These are phyloP conservation scores for Micronisus gabar DNA, from an alignment of 2,113 vertebrate genomes.

Conservation along the genomic window DNA sequence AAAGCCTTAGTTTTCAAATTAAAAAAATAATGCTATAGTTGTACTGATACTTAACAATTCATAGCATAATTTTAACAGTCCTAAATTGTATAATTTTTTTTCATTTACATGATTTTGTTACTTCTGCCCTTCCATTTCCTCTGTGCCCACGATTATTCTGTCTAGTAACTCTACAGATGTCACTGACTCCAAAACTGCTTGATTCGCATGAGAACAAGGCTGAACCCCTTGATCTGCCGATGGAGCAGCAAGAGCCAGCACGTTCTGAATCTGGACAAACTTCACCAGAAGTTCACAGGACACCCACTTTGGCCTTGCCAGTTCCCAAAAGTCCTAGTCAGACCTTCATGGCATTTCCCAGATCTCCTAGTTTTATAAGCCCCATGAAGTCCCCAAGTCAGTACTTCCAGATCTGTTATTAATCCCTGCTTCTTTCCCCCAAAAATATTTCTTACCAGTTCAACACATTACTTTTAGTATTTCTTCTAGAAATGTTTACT, in stretches of 20 bases:
- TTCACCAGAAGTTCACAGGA: constrained; percentile 60
- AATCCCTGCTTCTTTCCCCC: constrained; percentile 24
- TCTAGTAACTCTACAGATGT: constrained; percentile 80
- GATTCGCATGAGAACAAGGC: constrained; percentile 67
- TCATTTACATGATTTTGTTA: constrained; percentile 36
- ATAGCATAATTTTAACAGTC: constrained; percentile 26
- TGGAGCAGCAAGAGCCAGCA: constrained; percentile 48
- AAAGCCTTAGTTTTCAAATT: constrained; percentile 22
- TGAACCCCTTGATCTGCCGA: constrained; percentile 50
- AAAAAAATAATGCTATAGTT: not conserved
- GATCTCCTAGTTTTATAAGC: constrained; percentile 79
- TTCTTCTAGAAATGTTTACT: constrained; percentile 49
- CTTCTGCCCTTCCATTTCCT: constrained; percentile 63
- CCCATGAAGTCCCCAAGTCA: constrained; percentile 79
- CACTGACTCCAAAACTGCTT: constrained; percentile 75
- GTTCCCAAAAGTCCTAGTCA: constrained; percentile 75
- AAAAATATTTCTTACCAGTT: constrained; percentile 1
- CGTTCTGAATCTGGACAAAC: constrained; percentile 70
- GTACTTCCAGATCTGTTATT: constrained; percentile 79
- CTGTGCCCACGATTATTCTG: constrained; percentile 71
- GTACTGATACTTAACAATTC: constrained; percentile 22
- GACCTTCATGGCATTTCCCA: constrained; percentile 68
- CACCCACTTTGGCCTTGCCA: constrained; percentile 67
- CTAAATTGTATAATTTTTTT: constrained; percentile 27
- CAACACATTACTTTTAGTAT: constrained; percentile 36